Evolutionary conservation across 2,797 vertebrate species (phyloP).

Genomic region (Huso huso): DNA sequence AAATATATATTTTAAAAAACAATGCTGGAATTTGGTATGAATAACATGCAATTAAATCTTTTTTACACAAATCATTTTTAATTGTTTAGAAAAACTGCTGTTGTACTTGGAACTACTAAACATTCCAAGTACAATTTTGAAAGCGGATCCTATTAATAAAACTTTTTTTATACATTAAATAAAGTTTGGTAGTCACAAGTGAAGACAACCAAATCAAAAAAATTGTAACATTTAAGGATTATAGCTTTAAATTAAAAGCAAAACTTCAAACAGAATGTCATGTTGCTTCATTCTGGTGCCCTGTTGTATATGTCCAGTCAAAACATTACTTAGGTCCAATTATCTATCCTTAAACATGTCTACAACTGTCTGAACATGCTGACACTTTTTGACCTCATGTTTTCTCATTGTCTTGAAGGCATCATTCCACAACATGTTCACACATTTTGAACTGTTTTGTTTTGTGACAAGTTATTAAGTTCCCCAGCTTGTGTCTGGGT

Average conservation of each 20-base stretch:
- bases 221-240: too few species aligned
- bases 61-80: too few species aligned
- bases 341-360: slow-evolving; percentile 11
- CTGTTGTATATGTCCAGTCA: slow-evolving; percentile 23
- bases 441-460: slow-evolving; percentile 1
- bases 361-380: slow-evolving; percentile 28
- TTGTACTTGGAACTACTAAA: slow-evolving; percentile 5
- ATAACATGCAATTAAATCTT: too few species aligned
- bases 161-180: too few species aligned
- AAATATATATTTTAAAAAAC: too few species aligned
- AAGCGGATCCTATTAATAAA: too few species aligned
- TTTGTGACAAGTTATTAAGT: neutral
- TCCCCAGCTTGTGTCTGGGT: neutral
- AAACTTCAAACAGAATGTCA: too few species aligned
- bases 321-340: slow-evolving; percentile 18
- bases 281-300: slow-evolving; percentile 2
- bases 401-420: slow-evolving; percentile 24
- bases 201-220: too few species aligned
- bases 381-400: slow-evolving; percentile 6
- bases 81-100: too few species aligned
- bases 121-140: neutral
- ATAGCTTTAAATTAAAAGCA: too few species aligned
- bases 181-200: too few species aligned
- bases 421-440: slow-evolving; percentile 12
- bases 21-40: too few species aligned